Conservation (phyloP, 2,797 vertebrate species). For the Lutjanus campechanus region DNA sequence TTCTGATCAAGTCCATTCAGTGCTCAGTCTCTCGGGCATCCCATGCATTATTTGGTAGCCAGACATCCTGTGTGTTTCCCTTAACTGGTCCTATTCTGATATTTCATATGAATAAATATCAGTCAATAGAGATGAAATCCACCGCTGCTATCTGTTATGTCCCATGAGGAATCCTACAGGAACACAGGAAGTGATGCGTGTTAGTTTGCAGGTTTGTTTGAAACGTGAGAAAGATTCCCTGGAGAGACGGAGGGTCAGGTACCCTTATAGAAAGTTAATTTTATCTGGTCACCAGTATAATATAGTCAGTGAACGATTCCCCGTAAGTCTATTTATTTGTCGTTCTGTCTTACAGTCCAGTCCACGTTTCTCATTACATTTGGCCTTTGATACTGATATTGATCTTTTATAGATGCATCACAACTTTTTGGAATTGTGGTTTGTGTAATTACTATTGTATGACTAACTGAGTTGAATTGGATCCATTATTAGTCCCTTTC, state of each 20-base stretch:
- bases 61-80: neutral
- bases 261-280: conserved; percentile 3
- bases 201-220: conserved; percentile 2
- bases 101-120: neutral
- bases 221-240: neutral
- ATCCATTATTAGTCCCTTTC: neutral
- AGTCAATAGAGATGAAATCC: neutral
- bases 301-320: neutral
- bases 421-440: too few relatives aligned
- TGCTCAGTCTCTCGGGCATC: neutral
- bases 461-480: neutral
- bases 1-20: neutral
- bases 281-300: neutral
- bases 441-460: neutral
- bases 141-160: neutral
- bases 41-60: neutral
- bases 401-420: too few relatives aligned
- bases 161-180: conserved; percentile 23
- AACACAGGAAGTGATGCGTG: conserved; percentile 20
- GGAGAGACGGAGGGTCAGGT: neutral
- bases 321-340: neutral
- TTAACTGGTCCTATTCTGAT: neutral
- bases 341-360: neutral
- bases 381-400: neutral
- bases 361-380: neutral